These are phyloP conservation scores for Pseudochaenichthys georgianus DNA, from an alignment of 2,797 vertebrate genomes.

Conservation along the genomic window DNA sequence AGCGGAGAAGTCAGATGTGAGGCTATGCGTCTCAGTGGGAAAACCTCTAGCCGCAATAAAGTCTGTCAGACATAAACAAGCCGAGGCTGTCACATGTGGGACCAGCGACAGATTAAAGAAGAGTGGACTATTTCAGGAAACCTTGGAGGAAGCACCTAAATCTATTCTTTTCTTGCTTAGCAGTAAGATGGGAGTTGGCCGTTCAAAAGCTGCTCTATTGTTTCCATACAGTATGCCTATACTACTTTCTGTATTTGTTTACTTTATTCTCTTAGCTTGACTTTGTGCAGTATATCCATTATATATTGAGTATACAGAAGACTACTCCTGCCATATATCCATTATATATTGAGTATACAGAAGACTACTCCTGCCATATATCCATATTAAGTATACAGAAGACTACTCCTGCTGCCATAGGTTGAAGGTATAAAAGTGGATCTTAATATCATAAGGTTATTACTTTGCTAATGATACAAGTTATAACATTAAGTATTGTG, in stretches of 20 bases:
- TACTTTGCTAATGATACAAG: not conserved
- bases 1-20: conserved; percentile 43
- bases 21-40: conserved; percentile 27
- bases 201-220: conserved; percentile 12
- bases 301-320: not conserved
- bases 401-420: conserved; percentile 1
- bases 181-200: conserved; percentile 18
- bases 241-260: conserved; percentile 4
- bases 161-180: conserved; percentile 35
- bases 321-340: not conserved
- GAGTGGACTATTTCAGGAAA: conserved; percentile 45
- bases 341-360: not conserved
- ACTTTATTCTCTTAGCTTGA: not conserved
- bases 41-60: conserved; percentile 56
- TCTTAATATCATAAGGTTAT: not conserved
- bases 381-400: not conserved
- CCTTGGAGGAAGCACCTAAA: conserved; percentile 52
- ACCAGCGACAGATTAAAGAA: conserved; percentile 46
- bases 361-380: not conserved
- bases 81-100: conserved; percentile 28
- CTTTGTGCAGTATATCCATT: not conserved
- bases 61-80: conserved; percentile 37
- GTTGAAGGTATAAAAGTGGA: not conserved
- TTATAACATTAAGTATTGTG: not conserved
- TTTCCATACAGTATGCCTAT: not conserved